Evolutionary conservation across 2,113 vertebrate genomes (phyloP).

Genomic region (Limnothrissa miodon): DNA sequence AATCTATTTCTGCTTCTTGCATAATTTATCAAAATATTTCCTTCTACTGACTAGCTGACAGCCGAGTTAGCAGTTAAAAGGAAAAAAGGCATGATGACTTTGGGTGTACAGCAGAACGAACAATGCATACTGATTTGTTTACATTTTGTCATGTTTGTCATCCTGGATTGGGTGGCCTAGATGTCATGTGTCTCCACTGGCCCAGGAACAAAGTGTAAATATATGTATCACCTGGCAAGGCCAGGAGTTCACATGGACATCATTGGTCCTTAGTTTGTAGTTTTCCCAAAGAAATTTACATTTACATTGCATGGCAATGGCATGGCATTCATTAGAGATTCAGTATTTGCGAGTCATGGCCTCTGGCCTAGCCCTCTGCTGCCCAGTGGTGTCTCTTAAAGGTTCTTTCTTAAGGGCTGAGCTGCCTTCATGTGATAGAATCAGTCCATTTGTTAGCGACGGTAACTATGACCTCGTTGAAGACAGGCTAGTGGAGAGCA

Average conservation of each 20-base stretch:
- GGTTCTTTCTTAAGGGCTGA: constrained; percentile 63
- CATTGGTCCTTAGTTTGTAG: not conserved
- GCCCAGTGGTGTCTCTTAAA: no score
- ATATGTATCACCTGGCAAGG: not conserved
- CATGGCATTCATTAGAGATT: not conserved
- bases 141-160: not conserved
- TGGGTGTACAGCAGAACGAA: not conserved
- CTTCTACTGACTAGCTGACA: not conserved
- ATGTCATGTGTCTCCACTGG: not conserved
- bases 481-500: constrained; percentile 34
- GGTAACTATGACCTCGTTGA: constrained; percentile 45
- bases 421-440: constrained; percentile 64
- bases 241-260: not conserved
- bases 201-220: not conserved
- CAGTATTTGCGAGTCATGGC: constrained; percentile 2
- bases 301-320: not conserved
- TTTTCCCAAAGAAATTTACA: not conserved
- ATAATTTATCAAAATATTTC: not conserved
- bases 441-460: constrained; percentile 68
- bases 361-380: constrained; percentile 64
- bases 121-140: not conserved
- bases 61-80: not conserved
- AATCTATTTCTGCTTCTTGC: not conserved
- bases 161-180: not conserved
- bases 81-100: not conserved